These are phyloP conservation scores for Naja naja DNA, from an alignment of 2,113 vertebrate genomes.

Conservation along the genomic window DNA sequence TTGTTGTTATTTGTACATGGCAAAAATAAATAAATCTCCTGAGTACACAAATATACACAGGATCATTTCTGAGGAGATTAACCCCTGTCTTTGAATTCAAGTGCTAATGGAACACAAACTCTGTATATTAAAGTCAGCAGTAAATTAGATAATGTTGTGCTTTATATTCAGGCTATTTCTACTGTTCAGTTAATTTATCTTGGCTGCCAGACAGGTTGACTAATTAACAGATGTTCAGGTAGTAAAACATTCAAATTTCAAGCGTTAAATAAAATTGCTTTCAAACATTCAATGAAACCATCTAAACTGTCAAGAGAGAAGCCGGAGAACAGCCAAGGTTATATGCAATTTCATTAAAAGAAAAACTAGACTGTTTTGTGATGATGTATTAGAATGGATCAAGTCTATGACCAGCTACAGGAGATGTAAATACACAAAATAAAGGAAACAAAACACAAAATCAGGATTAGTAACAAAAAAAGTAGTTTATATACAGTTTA, in stretches of 20 bases:
- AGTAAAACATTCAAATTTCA: constrained; percentile 39
- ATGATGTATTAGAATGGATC: neutral
- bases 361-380: neutral
- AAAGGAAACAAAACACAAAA: constrained; percentile 13
- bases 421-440: neutral
- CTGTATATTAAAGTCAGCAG: constrained; percentile 2
- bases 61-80: neutral
- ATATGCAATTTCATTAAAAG: constrained; percentile 1
- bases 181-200: constrained; percentile 28
- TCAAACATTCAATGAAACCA: constrained; percentile 18
- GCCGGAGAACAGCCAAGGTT: neutral
- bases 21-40: neutral
- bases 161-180: constrained; percentile 32
- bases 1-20: neutral
- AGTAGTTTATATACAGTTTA: neutral
- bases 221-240: constrained; percentile 39
- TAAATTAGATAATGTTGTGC: neutral
- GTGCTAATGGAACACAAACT: neutral
- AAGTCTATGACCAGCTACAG: accelerated
- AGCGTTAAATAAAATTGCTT: constrained; percentile 27
- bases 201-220: constrained; percentile 26
- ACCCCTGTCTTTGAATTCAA: neutral
- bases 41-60: neutral
- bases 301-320: neutral
- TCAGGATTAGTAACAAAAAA: neutral